Conservation (phyloP, 1,140 invertebrate species). For the Dryas iulia region DNA sequence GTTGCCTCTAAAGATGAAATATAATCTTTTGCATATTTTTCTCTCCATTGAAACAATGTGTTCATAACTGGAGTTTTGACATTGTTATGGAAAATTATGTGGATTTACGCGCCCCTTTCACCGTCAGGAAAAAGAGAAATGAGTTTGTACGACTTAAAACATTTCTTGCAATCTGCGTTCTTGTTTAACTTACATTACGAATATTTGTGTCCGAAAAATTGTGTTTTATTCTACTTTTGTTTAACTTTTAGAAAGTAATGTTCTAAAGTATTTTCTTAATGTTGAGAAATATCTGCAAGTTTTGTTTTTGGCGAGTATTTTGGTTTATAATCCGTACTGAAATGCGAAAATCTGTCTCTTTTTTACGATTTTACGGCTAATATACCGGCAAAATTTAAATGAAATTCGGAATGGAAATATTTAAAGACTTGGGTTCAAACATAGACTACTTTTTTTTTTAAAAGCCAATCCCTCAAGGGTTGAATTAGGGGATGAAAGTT, state of each 20-base stretch:
- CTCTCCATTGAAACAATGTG: constrained; percentile 16
- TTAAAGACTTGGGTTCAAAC: too few relatives aligned
- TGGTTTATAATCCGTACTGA: too few relatives aligned
- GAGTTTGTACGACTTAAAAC: constrained; percentile 53
- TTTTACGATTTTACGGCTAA: too few relatives aligned
- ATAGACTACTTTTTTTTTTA: too few relatives aligned
- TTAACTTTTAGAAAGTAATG: background rate
- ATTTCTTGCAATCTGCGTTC: constrained; percentile 50
- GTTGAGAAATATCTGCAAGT: too few relatives aligned
- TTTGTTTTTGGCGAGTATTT: too few relatives aligned
- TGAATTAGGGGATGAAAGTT: too few relatives aligned
- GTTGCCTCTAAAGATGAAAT: background rate
- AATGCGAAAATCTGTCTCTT: too few relatives aligned
- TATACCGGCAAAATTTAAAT: too few relatives aligned
- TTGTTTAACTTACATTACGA: constrained; percentile 54
- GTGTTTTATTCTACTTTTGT: constrained; percentile 13
- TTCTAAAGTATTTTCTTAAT: background rate
- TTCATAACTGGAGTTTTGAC: constrained; percentile 27
- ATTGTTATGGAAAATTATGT: constrained; percentile 53
- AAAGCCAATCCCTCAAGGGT: too few relatives aligned
- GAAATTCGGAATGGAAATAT: too few relatives aligned
- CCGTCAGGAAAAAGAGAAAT: constrained; percentile 47
- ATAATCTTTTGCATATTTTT: constrained; percentile 28
- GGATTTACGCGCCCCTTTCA: constrained; percentile 31
- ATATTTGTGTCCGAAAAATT: constrained; percentile 37